Evolutionary conservation across 2,888 invertebrate genomes (phyloP).

Genomic region (Dolichopus griseipennis): DNA sequence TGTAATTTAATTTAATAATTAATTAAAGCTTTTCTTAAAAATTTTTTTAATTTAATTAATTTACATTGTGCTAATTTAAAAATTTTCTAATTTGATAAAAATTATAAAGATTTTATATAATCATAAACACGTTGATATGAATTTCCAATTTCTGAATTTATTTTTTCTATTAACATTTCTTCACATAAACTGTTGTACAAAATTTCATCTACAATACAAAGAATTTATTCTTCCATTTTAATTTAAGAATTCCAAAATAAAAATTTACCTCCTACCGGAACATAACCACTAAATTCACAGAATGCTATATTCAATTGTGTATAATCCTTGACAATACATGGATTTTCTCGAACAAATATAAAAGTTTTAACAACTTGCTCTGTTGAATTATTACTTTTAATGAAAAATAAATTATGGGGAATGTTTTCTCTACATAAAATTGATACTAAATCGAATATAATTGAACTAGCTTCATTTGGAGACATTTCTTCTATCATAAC

Average conservation of each 20-base stretch:
- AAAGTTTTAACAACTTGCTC: constrained; percentile 49
- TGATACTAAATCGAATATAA: constrained; percentile 40
- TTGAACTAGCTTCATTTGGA: constrained; percentile 16
- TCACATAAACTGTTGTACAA: constrained; percentile 30
- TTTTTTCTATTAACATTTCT: constrained; percentile 28
- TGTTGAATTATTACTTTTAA: constrained; percentile 29
- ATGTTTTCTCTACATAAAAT: constrained; percentile 54
- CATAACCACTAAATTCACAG: constrained; percentile 67
- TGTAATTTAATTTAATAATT: too few relatives aligned
- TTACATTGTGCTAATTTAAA: too few relatives aligned
- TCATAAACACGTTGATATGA: constrained; percentile 21
- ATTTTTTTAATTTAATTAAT: too few relatives aligned
- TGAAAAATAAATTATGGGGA: constrained; percentile 68
- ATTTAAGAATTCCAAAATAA: background rate
- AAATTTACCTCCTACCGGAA: constrained; percentile 55
- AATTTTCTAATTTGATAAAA: background rate
- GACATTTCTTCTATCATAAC: constrained; percentile 31
- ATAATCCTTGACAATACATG: constrained; percentile 50
- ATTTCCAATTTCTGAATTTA: constrained; percentile 30
- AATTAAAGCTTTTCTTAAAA: too few relatives aligned
- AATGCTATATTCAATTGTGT: constrained; percentile 59
- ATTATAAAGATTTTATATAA: background rate
- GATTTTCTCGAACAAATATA: constrained; percentile 57
- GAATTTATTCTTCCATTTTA: background rate
- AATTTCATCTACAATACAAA: constrained; percentile 26